Base-by-base conservation (phyloP, 2,797 vertebrate genomes). In the Rhynchonycteris naso region DNA sequence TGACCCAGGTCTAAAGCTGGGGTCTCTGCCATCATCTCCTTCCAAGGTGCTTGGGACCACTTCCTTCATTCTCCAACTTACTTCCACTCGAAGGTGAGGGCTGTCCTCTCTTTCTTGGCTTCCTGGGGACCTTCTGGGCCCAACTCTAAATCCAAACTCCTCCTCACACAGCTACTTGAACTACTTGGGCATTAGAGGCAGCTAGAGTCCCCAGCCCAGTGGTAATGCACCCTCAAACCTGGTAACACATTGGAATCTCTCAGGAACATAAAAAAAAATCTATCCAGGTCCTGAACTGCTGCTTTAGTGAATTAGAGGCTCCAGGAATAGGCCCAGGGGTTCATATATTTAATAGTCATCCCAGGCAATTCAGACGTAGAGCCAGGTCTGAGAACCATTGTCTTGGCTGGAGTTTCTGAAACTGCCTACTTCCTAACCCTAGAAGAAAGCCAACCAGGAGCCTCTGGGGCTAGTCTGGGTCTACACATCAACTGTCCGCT, bases 191-290 rank as follows among this genome's bases (percentile, higher is more conserved):
- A 11, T 33, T 33, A 5, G 22, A 50, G 19, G 21, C 24, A 65
- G 58, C 58, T n/a, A 9, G 11, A 38, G 24, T 74, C 33, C 28
- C 56, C 9, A 26, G 43, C 3, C 6, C 19, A 33, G n/a, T 0
- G 7, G 38, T 11, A 43, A 43, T 7, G 43, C 43, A 43, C 43
- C 15, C 56, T 72, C 63, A 65, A 26, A 33, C 3, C 33, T 56
- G 33, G 8, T 4, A 7, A 5, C 1, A 21, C 4, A 1, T 50
- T 4, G 1, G 26, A 22, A 10, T 65, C 63, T 24, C 16, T 4
- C 21, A 9, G 14, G 61, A 59, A 58, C 35, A 4, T 15, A 43
- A 43, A 43, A 8, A 28, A 81, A 52, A 63, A 43, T 24, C 18
- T 6, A 22, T 33, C 26, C 33, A 81, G 54, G 35, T 35, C 78